Conservation (phyloP, 2,888 invertebrate species). For the Anoplius nigerrimus region DNA sequence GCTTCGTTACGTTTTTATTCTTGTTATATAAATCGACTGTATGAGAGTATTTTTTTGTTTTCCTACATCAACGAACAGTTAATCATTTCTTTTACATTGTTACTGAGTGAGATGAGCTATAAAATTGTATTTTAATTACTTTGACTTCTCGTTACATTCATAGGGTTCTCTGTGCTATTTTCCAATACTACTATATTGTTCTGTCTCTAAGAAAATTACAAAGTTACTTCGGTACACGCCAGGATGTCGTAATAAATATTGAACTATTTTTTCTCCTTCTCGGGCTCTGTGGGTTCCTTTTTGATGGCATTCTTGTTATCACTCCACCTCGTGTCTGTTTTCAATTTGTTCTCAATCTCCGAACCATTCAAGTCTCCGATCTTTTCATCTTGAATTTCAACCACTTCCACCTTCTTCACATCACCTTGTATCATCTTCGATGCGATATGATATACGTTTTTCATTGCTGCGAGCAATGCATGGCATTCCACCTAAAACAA, state of each 20-base stretch:
- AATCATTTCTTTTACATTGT: too few relatives aligned
- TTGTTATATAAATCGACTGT: too few relatives aligned
- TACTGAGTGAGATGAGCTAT: too few relatives aligned
- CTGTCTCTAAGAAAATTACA: too few relatives aligned
- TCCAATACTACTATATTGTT: background rate
- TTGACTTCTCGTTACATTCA: too few relatives aligned
- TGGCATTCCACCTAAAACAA: conserved; percentile 81
- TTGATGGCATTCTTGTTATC: conserved; percentile 68
- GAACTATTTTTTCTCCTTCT: conserved; percentile 68
- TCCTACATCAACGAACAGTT: too few relatives aligned
- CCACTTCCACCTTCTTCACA: conserved; percentile 70
- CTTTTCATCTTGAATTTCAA: conserved; percentile 73
- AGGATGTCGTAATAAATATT: background rate
- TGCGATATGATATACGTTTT: conserved; percentile 70
- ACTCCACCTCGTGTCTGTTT: conserved; percentile 71
- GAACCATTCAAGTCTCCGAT: conserved; percentile 70
- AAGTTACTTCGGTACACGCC: background rate
- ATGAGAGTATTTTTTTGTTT: too few relatives aligned
- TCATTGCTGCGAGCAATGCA: conserved; percentile 82
- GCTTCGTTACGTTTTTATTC: too few relatives aligned
- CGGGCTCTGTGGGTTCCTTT: conserved; percentile 63
- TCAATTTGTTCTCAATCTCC: conserved; percentile 68
- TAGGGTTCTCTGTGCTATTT: too few relatives aligned
- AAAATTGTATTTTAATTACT: too few relatives aligned
- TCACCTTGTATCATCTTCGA: conserved; percentile 69